phyloP scores from a whole-genome alignment of 2,797 vertebrate species.

The Chrosomus eos region DNA sequence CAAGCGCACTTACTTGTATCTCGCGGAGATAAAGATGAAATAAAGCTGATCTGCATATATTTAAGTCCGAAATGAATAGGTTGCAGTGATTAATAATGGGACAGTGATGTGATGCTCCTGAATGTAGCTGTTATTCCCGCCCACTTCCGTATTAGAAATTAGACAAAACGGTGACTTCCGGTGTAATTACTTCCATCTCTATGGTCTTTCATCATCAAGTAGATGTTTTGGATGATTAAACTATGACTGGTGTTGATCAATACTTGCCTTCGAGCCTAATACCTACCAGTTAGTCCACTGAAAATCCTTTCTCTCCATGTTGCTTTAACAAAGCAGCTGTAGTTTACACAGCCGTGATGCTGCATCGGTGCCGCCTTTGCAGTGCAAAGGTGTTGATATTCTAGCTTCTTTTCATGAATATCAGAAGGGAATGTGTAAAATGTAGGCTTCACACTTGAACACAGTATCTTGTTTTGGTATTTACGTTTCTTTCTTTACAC shows the following conservation, averaged over 20 bases:
- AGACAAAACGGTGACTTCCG: constrained; percentile 40
- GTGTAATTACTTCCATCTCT: constrained; percentile 1
- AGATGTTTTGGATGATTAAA: neutral
- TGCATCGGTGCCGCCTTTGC: neutral
- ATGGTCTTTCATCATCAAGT: constrained; percentile 7
- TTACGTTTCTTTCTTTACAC: neutral
- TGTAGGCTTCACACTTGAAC: neutral
- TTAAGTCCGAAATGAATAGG: constrained; percentile 18
- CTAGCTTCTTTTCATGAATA: neutral
- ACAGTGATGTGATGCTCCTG: constrained; percentile 22
- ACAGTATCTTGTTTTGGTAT: neutral
- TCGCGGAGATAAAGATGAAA: constrained; percentile 32
- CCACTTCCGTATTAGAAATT: constrained; percentile 36
- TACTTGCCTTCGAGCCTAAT: neutral
- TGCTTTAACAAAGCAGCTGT: neutral
- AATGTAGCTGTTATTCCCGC: constrained; percentile 16
- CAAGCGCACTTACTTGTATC: constrained; percentile 55
- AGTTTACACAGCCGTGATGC: neutral
- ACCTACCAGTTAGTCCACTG: neutral
- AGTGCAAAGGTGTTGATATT: neutral
- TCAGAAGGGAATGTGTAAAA: neutral
- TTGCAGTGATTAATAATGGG: constrained; percentile 35
- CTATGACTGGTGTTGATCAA: neutral
- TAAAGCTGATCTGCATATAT: constrained; percentile 36
- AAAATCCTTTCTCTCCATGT: neutral